phyloP scores from a whole-genome alignment of 2,888 invertebrate genomes.

The Hylaea fasciaria region DNA sequence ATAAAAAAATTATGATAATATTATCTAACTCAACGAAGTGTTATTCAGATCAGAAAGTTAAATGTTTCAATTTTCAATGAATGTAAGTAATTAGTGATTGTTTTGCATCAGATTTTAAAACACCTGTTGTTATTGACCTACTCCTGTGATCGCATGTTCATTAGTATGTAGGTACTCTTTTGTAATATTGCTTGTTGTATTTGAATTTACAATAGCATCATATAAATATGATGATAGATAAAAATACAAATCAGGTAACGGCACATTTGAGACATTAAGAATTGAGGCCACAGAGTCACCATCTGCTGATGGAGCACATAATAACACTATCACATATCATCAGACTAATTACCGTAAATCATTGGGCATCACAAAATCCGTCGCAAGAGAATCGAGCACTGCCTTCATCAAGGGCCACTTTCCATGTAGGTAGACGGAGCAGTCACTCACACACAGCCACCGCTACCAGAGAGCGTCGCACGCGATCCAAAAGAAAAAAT shows the following conservation, averaged over 20 bases:
- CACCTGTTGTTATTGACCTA: slow-evolving; percentile 41
- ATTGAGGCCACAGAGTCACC: slow-evolving; percentile 78
- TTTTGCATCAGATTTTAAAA: slow-evolving; percentile 13
- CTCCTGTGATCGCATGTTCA: slow-evolving; percentile 49
- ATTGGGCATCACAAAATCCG: slow-evolving; percentile 72
- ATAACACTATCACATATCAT: slow-evolving; percentile 55
- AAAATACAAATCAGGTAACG: slow-evolving; percentile 62
- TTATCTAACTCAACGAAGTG: too few relatives aligned
- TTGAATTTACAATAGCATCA: slow-evolving; percentile 2
- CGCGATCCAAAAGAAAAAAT: slow-evolving; percentile 82
- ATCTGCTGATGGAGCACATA: slow-evolving; percentile 62
- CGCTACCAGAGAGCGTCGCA: slow-evolving; percentile 75
- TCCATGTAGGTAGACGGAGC: slow-evolving; percentile 76
- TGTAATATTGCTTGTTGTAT: slow-evolving; percentile 16
- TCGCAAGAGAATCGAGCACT: slow-evolving; percentile 61
- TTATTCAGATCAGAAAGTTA: too few relatives aligned
- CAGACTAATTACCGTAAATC: slow-evolving; percentile 73
- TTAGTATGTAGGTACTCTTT: slow-evolving; percentile 5
- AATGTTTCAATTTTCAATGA: not conserved
- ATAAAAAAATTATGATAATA: not conserved
- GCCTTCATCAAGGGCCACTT: slow-evolving; percentile 75
- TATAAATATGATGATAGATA: slow-evolving; percentile 45
- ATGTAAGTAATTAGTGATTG: not conserved
- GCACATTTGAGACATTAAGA: slow-evolving; percentile 60
- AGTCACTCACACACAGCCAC: slow-evolving; percentile 81